A percentile compares a stretch with the other conserved stretches of the same genome.
These are phyloP conservation scores for Hoplodrina blanda DNA, from an alignment of 2,888 invertebrate genomes.

Conservation along the genomic window DNA sequence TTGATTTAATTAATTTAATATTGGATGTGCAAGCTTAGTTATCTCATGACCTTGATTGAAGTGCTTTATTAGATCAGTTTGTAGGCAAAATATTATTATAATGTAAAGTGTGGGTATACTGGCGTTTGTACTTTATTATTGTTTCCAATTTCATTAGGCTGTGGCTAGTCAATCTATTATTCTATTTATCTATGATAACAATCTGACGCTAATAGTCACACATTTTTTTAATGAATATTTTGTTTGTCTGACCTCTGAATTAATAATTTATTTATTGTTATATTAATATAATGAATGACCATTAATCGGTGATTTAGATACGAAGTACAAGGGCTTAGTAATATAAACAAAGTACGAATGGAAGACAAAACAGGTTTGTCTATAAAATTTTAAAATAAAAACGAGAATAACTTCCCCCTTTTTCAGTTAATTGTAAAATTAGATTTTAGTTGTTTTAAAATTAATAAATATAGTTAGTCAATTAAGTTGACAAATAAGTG, in stretches of 20 bases:
- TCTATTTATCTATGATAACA: slow-evolving; percentile 15
- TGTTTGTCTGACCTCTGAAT: not conserved
- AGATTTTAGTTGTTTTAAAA: no score
- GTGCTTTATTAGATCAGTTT: slow-evolving; percentile 50
- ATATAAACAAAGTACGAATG: no score
- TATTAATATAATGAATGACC: not conserved
- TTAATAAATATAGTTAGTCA: no score
- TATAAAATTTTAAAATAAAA: no score
- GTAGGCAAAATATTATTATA: slow-evolving; percentile 19
- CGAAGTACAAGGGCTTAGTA: no score
- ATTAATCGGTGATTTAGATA: no score
- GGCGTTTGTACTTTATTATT: not conserved
- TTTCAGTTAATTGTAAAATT: no score
- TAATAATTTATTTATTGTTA: not conserved
- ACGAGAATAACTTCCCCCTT: no score
- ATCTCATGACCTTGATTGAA: slow-evolving; percentile 63
- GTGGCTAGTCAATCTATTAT: not conserved
- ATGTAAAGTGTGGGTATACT: slow-evolving; percentile 19
- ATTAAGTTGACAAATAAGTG: no score
- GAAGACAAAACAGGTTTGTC: no score
- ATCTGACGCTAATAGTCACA: not conserved
- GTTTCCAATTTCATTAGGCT: slow-evolving; percentile 6
- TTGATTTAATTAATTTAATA: slow-evolving; percentile 79
- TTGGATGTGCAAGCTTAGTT: slow-evolving; percentile 67
- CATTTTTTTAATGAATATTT: not conserved